phyloP scores from a whole-genome alignment of 1,140 invertebrate genomes.

The Fopius arisanus region DNA sequence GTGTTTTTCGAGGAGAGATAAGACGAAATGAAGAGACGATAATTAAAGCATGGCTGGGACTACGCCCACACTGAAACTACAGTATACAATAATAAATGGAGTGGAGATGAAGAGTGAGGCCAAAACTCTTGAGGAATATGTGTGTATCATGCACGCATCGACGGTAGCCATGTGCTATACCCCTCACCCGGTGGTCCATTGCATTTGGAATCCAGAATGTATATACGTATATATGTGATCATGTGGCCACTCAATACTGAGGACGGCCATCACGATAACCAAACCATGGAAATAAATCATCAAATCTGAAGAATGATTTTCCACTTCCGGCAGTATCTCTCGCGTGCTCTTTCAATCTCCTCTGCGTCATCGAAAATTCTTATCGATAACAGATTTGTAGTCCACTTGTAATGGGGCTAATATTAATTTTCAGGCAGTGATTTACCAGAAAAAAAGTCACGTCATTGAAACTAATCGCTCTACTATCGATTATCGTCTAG shows the following conservation, averaged over 20 bases:
- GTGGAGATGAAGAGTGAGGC: conserved; percentile 14
- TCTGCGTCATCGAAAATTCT: not conserved
- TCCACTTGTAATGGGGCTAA: no score
- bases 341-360: not conserved
- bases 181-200: conserved; percentile 35
- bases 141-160: conserved; percentile 11
- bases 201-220: conserved; percentile 33
- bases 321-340: conserved; percentile 1
- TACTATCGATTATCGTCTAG: no score
- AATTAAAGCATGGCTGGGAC: conserved; percentile 26
- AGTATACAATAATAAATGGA: conserved; percentile 14
- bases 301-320: conserved; percentile 3
- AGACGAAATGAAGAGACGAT: conserved; percentile 24
- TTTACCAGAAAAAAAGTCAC: no score
- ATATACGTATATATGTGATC: conserved; percentile 9
- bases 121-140: conserved; percentile 3
- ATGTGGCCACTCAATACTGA: conserved; percentile 24
- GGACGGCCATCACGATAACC: conserved; percentile 29
- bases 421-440: no score
- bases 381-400: not conserved
- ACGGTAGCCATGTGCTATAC: conserved; percentile 32
- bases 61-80: conserved; percentile 29
- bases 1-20: not conserved
- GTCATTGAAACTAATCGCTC: no score
- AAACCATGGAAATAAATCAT: conserved; percentile 23